Evolutionary conservation across 2,113 vertebrate species (phyloP).

Genomic region (Sminthopsis crassicaudata): DNA sequence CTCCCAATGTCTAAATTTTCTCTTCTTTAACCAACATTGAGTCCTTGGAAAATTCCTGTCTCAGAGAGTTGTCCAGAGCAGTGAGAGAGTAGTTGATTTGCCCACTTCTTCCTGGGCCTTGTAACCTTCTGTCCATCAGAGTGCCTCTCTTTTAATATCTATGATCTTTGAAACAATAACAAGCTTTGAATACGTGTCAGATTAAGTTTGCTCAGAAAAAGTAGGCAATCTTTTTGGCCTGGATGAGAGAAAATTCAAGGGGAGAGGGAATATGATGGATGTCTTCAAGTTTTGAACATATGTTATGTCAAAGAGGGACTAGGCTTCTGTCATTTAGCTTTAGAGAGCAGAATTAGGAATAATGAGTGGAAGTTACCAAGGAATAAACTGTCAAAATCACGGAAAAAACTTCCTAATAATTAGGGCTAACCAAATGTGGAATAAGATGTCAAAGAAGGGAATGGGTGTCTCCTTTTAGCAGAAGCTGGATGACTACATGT

Average conservation of each 20-base stretch:
- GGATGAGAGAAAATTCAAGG: neutral
- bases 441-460: neutral
- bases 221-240: neutral
- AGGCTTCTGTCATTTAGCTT: neutral
- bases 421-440: neutral
- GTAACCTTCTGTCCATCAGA: neutral
- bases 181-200: neutral
- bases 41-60: neutral
- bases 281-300: neutral
- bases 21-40: neutral
- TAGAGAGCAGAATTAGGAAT: neutral
- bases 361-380: neutral
- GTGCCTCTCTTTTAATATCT: neutral
- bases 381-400: neutral
- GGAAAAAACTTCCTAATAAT: neutral
- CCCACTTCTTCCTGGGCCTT: neutral
- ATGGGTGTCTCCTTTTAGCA: neutral
- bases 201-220: neutral
- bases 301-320: neutral
- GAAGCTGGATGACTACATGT: neutral
- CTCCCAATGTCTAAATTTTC: neutral
- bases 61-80: neutral
- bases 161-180: neutral
- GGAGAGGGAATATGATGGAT: neutral
- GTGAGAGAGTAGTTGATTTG: neutral